These are phyloP conservation scores for Poeciliopsis infans DNA, from an alignment of 2,797 vertebrate genomes.

Conservation along the genomic window DNA sequence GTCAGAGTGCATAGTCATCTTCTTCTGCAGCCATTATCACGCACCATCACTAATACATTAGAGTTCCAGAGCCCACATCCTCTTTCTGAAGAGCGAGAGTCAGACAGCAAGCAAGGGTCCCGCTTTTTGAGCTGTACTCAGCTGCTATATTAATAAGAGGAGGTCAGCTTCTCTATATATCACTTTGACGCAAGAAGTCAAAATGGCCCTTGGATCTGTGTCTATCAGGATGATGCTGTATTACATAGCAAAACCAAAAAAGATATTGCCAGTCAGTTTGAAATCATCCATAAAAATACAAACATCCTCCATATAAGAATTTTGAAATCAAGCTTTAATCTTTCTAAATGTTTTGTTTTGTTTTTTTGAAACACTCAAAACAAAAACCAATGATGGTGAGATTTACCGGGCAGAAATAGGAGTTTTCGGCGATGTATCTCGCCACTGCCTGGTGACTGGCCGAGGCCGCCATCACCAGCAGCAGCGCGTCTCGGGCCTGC, in stretches of 20 bases:
- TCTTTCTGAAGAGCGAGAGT: slow-evolving; percentile 14
- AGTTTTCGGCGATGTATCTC: slow-evolving; percentile 90
- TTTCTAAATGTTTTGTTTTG: neutral
- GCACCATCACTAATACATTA: slow-evolving; percentile 43
- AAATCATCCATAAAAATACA: neutral
- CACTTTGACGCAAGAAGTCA: neutral
- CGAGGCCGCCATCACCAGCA: slow-evolving; percentile 95
- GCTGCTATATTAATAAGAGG: slow-evolving; percentile 17
- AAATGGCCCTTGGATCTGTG: neutral
- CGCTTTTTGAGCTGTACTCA: slow-evolving; percentile 10
- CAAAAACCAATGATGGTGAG: neutral
- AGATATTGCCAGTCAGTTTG: neutral
- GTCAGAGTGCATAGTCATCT: slow-evolving; percentile 50
- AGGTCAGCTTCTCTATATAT: neutral
- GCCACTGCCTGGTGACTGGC: slow-evolving; percentile 88
- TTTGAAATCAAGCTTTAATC: neutral
- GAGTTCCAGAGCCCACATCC: neutral
- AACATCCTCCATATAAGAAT: neutral
- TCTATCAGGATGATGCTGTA: neutral
- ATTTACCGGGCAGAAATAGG: slow-evolving; percentile 95
- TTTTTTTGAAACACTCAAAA: neutral
- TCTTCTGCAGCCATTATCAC: slow-evolving; percentile 52
- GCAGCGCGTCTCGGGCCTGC: slow-evolving; percentile 92
- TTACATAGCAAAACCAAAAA: neutral
- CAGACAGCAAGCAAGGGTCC: slow-evolving; percentile 4